A percentile compares a stretch with the other conserved stretches of the same genome.
Evolutionary conservation across 2,797 vertebrate genomes (phyloP).

Genomic region (Betta splendens): DNA sequence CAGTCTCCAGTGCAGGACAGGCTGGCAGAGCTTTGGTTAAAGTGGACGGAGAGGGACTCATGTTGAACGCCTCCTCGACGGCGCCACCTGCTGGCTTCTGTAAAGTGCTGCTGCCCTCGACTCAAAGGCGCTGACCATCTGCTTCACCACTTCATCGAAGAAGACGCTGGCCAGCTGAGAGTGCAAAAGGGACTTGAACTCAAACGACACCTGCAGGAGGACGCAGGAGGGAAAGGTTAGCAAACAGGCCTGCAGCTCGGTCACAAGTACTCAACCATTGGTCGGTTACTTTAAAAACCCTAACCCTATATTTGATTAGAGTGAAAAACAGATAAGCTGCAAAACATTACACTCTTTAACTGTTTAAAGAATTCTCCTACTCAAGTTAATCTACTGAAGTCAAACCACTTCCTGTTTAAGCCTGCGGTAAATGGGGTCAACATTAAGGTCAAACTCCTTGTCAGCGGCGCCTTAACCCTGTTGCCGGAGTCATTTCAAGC

Average conservation of each 20-base stretch:
- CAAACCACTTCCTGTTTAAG: conserved; percentile 22
- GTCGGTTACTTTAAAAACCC: too few relatives aligned
- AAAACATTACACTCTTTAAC: too few relatives aligned
- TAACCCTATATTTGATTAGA: too few relatives aligned
- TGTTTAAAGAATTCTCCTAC: too few relatives aligned
- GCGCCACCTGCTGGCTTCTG: conserved; percentile 31
- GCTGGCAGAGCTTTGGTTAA: conserved; percentile 7
- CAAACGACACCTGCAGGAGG: conserved; percentile 81
- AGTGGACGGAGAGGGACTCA: conserved; percentile 22
- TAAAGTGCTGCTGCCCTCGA: conserved; percentile 72
- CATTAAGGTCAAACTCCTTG: conserved; percentile 35
- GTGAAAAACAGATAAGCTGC: too few relatives aligned
- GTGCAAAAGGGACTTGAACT: conserved; percentile 85
- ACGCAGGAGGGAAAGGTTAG: conserved; percentile 4
- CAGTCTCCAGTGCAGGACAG: conserved; percentile 24
- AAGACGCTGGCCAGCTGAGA: conserved; percentile 81
- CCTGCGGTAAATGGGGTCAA: conserved; percentile 26
- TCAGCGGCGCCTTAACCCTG: conserved; percentile 27
- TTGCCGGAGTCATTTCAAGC: conserved; percentile 50
- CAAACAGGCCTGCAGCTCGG: too few relatives aligned
- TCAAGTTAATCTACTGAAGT: conserved; percentile 7
- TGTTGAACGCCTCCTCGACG: conserved; percentile 30
- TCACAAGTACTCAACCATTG: too few relatives aligned
- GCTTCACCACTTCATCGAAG: conserved; percentile 84
- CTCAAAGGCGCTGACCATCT: conserved; percentile 84